Percentiles rank a stretch among this genome's conserved stretches.
These are phyloP conservation scores for Deilephila porcellus DNA, from an alignment of 2,888 invertebrate genomes.

Conservation along the genomic window DNA sequence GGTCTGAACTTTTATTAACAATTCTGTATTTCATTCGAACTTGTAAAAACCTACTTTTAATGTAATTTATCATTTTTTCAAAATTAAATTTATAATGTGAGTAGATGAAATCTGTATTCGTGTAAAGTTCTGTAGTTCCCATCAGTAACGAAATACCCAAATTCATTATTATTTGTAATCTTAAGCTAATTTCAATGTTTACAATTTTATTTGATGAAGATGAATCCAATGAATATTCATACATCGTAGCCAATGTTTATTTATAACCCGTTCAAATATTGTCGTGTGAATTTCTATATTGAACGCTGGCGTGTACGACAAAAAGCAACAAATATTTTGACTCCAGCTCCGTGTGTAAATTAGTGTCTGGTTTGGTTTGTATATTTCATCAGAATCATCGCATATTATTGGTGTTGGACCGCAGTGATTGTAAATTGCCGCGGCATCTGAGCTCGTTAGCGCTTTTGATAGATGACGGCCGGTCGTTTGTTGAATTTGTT, in stretches of 20 bases:
- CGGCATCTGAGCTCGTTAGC: slow-evolving; percentile 81
- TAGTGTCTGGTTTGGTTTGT: slow-evolving; percentile 30
- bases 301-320: slow-evolving; percentile 15
- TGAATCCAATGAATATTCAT: neutral
- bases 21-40: neutral
- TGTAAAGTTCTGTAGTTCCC: too few relatives aligned
- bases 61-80: neutral
- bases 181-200: too few relatives aligned
- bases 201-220: neutral
- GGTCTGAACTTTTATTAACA: slow-evolving; percentile 17
- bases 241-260: neutral
- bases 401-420: slow-evolving; percentile 71
- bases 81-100: neutral
- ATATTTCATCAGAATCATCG: slow-evolving; percentile 72
- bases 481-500: slow-evolving; percentile 82
- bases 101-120: too few relatives aligned
- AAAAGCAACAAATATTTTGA: slow-evolving; percentile 29
- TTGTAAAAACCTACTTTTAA: neutral
- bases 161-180: too few relatives aligned
- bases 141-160: too few relatives aligned
- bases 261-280: slow-evolving; percentile 5
- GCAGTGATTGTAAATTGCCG: slow-evolving; percentile 77
- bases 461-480: slow-evolving; percentile 83
- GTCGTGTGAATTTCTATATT: slow-evolving; percentile 7
- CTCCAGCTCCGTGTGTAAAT: slow-evolving; percentile 28